These are phyloP conservation scores for Pollenia angustigena DNA, from an alignment of 2,888 invertebrate genomes.

Conservation along the genomic window DNA sequence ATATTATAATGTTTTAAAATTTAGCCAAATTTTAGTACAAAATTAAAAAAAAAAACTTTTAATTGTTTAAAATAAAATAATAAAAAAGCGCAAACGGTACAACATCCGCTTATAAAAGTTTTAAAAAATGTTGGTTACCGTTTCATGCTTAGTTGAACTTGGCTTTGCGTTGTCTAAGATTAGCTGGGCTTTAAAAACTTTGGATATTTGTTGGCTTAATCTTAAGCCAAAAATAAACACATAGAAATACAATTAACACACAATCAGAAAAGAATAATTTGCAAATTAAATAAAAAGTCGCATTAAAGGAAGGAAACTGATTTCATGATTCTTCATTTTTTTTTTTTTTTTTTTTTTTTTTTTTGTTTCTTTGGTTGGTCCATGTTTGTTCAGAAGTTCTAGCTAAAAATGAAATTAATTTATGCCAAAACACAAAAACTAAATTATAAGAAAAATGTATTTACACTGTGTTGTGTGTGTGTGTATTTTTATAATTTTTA, in stretches of 20 bases:
- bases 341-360: too few relatives aligned
- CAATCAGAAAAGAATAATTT: conserved; percentile 56
- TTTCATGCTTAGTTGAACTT: conserved; percentile 60
- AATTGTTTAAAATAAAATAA: conserved; percentile 11
- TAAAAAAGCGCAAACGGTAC: neutral
- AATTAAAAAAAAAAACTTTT: conserved; percentile 5
- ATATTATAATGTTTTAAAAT: too few relatives aligned
- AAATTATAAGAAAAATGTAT: conserved; percentile 2
- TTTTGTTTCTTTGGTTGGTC: neutral
- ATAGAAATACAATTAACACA: conserved; percentile 50
- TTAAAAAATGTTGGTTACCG: conserved; percentile 39
- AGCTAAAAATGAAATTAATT: conserved; percentile 47
- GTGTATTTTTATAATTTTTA: conserved; percentile 31
- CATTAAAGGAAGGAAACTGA: conserved; percentile 67
- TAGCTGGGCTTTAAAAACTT: conserved; percentile 40
- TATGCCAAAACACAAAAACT: conserved; percentile 48
- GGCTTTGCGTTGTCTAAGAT: conserved; percentile 28
- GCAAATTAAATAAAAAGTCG: conserved; percentile 40
- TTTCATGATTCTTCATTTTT: conserved; percentile 53
- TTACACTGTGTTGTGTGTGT: neutral
- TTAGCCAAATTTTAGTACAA: neutral
- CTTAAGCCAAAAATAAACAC: conserved; percentile 7
- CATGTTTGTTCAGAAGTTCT: conserved; percentile 8
- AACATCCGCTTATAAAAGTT: conserved; percentile 61
- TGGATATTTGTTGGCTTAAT: conserved; percentile 37